These are phyloP conservation scores for Hypothenemus hampei DNA, from an alignment of 1,140 invertebrate species.

Conservation along the genomic window DNA sequence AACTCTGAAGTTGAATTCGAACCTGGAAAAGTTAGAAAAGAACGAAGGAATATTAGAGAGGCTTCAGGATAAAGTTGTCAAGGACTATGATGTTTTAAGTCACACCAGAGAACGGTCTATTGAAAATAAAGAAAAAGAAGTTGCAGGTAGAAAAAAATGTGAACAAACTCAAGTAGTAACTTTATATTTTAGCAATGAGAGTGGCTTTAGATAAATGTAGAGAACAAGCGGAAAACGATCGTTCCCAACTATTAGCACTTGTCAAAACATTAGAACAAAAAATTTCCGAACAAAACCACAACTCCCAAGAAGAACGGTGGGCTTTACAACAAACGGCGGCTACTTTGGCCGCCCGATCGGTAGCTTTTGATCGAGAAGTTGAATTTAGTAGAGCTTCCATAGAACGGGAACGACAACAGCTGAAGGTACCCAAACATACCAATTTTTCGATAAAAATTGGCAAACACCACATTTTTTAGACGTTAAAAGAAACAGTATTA, in stretches of 20 bases:
- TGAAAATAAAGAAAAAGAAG: slow-evolving; percentile 41
- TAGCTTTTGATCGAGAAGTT: slow-evolving; percentile 47
- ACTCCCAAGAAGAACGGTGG: slow-evolving; percentile 43
- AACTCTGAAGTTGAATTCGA: slow-evolving; percentile 45
- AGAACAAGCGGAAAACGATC: slow-evolving; percentile 46
- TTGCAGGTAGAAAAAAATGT: slow-evolving; percentile 38
- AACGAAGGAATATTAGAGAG: slow-evolving; percentile 32
- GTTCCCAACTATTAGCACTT: slow-evolving; percentile 47
- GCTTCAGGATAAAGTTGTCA: slow-evolving; percentile 39
- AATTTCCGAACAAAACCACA: slow-evolving; percentile 41
- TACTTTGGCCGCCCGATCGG: slow-evolving; percentile 40
- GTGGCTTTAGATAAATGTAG: slow-evolving; percentile 45
- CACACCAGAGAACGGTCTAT: slow-evolving; percentile 43
- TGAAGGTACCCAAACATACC: slow-evolving; percentile 33
- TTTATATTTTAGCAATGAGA: slow-evolving; percentile 40
- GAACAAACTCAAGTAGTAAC: background rate
- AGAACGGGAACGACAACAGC: slow-evolving; percentile 47
- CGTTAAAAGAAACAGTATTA: slow-evolving; percentile 46
- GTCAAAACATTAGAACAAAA: slow-evolving; percentile 48
- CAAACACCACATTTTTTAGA: too few species aligned
- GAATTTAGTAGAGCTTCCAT: slow-evolving; percentile 44
- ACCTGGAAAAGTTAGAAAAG: slow-evolving; percentile 38
- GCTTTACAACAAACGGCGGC: slow-evolving; percentile 42
- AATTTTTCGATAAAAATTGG: background rate
- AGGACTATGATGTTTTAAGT: slow-evolving; percentile 42